A percentile compares a stretch with the other conserved stretches of the same genome.
Evolutionary conservation across 2,113 vertebrate genomes (phyloP).

Genomic region (Syngnathus typhle): DNA sequence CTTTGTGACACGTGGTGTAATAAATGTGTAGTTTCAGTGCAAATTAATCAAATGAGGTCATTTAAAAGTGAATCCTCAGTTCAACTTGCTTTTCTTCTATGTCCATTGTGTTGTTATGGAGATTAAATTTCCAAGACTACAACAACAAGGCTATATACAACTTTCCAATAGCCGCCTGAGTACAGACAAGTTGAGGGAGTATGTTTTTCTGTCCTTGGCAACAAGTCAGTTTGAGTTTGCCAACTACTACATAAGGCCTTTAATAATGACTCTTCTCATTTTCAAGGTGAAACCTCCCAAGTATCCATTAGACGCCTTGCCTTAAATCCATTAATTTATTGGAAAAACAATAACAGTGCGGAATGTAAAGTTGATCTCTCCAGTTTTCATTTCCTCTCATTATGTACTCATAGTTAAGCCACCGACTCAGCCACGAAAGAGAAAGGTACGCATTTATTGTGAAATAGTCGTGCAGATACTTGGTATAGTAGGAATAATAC

Average conservation of each 20-base stretch:
- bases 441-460: conserved; percentile 7
- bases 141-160: background rate
- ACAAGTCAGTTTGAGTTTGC: background rate
- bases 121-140: background rate
- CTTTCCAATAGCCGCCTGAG: background rate
- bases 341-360: conserved; percentile 7
- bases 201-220: conserved; percentile 5
- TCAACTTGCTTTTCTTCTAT: background rate
- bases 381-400: conserved; percentile 5
- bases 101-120: background rate
- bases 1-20: background rate
- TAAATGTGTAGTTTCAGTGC: background rate
- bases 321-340: background rate
- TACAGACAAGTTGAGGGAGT: background rate
- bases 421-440: background rate
- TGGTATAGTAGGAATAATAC: background rate
- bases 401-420: background rate
- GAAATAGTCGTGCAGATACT: background rate
- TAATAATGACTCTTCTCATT: conserved; percentile 3
- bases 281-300: conserved; percentile 14
- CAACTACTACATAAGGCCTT: conserved; percentile 3
- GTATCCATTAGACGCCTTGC: conserved; percentile 4
- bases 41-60: background rate
- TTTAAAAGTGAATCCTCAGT: too few relatives aligned
- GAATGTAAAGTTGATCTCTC: conserved; percentile 3